Base-by-base conservation (phyloP, 2,888 invertebrate genomes). In the Hermaeophaga mercurialis region DNA sequence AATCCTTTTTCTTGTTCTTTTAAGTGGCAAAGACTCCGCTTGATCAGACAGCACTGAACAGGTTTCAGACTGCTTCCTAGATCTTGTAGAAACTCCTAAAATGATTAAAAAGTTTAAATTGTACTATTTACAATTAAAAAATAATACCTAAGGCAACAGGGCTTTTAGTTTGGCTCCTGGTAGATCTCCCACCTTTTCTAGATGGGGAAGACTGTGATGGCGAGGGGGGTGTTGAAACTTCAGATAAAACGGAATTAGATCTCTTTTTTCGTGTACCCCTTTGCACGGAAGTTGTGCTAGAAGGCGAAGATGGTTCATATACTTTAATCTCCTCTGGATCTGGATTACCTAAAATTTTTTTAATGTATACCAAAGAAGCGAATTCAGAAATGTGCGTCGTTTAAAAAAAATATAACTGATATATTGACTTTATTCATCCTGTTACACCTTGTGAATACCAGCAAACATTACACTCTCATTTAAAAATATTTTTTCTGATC, bases 291-390 rank as follows among this genome's bases (percentile, higher is more conserved):
- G 48, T 59, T 15, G 60, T 33, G 4, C 62, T 59, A 19, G 63
- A 65, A 14, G 61, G 58, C 18, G 66, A 63, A 5, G 70, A 69
- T 8, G 60, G 61, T 14, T 72, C 68, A 44, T 70, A 63, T 7
- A 67, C 57, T 48, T 64, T 64, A n/a, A 64, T 56, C 61, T 75
- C 75, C 19, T 74, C 74, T 3, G 70, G 66, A 63, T 76, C 75
- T 1, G 71, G 68, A 38, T 67, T 56, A 33, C 75, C 75, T 74
- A 49, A 14, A 56, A 59, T 11, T 6, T 41, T 36, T 14, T 47
- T 39, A 39, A 36, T 18, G 18, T 7, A 24, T 1, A 14, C 2
- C 8, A 14, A 31, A 6, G n/a, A n/a, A 31, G 31, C 31, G 31
- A 14, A 36, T 6, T 4, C 9, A 36, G 9, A 36, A 36, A 36